phyloP scores from a whole-genome alignment of 2,113 vertebrate species.

The Micronisus gabar region DNA sequence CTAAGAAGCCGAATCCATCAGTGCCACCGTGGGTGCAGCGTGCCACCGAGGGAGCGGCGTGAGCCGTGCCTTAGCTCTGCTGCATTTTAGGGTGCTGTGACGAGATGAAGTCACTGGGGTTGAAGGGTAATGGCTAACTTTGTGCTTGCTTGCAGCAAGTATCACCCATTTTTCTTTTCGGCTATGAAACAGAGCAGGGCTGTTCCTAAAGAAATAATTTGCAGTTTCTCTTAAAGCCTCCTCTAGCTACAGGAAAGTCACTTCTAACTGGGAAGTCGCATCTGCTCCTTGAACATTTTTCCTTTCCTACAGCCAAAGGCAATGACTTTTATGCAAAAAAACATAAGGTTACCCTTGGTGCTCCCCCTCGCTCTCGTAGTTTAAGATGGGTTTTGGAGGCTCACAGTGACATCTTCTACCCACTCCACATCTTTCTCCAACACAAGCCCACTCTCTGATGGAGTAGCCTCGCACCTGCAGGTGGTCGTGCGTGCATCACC shows the following conservation, averaged over 20 bases:
- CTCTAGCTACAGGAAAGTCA: neutral
- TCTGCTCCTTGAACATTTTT: neutral
- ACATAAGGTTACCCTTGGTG: neutral
- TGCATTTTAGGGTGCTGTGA: neutral
- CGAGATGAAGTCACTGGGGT: neutral
- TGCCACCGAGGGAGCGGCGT: fast-evolving
- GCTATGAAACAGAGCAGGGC: neutral
- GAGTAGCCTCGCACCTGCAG: neutral
- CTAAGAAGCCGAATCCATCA: neutral
- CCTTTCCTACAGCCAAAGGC: neutral
- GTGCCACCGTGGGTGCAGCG: fast-evolving
- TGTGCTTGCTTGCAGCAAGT: neutral
- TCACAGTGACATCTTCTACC: neutral
- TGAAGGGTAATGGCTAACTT: neutral
- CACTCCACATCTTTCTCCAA: neutral
- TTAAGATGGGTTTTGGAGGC: neutral
- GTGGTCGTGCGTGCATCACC: fast-evolving
- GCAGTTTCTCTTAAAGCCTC: neutral
- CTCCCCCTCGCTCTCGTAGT: neutral
- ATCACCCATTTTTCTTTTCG: neutral
- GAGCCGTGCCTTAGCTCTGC: fast-evolving
- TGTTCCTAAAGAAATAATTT: neutral
- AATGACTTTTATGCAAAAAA: neutral
- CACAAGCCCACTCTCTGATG: neutral
- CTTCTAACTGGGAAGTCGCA: neutral